Conservation (phyloP, 2,797 vertebrate genomes). For the Xenopus petersii region DNA sequence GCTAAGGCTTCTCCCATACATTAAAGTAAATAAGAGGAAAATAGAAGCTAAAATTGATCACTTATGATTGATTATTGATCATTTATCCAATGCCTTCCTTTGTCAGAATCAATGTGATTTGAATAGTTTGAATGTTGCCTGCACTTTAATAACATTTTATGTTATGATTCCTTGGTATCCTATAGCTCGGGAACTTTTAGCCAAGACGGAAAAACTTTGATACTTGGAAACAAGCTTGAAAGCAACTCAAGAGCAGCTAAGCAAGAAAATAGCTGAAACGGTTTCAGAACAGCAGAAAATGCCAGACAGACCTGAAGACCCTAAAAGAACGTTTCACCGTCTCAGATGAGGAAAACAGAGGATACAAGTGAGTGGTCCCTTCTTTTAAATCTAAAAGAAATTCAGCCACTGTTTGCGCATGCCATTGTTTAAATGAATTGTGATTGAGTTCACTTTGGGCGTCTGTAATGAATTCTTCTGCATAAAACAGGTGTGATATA, state of each 20-base stretch:
- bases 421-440: no score
- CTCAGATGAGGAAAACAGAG: constrained; percentile 67
- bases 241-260: constrained; percentile 72
- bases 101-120: background rate
- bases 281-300: constrained; percentile 69
- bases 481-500: no score
- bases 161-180: constrained; percentile 45
- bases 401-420: no score
- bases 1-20: no score
- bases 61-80: no score
- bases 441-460: no score
- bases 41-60: no score
- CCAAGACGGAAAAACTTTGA: constrained; percentile 74
- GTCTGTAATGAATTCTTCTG: no score
- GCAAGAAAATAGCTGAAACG: constrained; percentile 67
- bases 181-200: constrained; percentile 72
- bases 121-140: background rate
- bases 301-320: constrained; percentile 67
- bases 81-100: no score
- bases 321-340: constrained; percentile 62
- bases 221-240: constrained; percentile 80
- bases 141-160: background rate
- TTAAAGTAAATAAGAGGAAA: no score
- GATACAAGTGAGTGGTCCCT: constrained; percentile 70
- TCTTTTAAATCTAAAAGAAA: background rate